Base-by-base conservation (phyloP, 2,113 vertebrate species). In the Notarius lentiginosus region DNA sequence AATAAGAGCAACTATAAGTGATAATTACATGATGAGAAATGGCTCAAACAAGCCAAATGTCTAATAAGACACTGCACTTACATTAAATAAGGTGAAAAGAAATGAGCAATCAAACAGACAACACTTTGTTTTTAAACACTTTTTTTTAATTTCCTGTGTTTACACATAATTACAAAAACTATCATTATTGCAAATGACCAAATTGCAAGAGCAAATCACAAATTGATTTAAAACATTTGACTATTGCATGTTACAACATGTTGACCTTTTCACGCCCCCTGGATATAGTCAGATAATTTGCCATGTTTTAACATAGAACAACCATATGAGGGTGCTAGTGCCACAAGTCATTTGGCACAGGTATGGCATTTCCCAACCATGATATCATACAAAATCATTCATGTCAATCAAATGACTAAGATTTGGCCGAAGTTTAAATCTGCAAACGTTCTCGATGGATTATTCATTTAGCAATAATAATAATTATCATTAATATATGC, bases 321-420 rank as follows among this genome's bases (percentile, higher is more conserved):
- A 47, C 77, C 53, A 80, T 41, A 9, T 80, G 79, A 60, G 79
- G 56, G 79, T 60, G 55, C 56, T 80, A 20, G 18, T 34, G 79
- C 9, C 55, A 34, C 18, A 61, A 60, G 41, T 80, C 9, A 34
- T 56, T 58, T 80, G 20, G 17, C 51, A 51, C 49, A 7, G 11
- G 49, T 27, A 55, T 55, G 24, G 2, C 11, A 76, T 55, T 79
- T 55, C 75, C 24, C 14, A 27, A 55, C 1, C 47, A 18, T n/a
- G 22, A 27, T 30, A 55, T 79, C 14, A 17, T 4, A 8, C 6
- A 15, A 8, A 55, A 79, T n/a, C 14, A 24, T n/a, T 55, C 17
- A 56, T 79, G 51, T 0, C 10, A 24, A 51, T 51, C 47, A 76
- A 49, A 12, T 5, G 5, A 51, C 22, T 53, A 75, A 51, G 47